These are phyloP conservation scores for Trissolcus basalis DNA, from an alignment of 1,140 invertebrate species.

Conservation along the genomic window DNA sequence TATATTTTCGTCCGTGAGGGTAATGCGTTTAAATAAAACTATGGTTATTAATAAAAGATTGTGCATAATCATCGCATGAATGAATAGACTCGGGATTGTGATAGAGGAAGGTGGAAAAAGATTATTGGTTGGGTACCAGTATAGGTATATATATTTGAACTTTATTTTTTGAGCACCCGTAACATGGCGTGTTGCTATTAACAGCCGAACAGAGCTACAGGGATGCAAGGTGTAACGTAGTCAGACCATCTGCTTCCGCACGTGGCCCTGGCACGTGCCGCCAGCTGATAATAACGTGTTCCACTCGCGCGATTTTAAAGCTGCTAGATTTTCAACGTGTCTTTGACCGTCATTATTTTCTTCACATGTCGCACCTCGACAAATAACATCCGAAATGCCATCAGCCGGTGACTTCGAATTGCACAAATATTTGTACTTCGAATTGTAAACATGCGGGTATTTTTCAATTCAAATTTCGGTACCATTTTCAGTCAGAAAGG, in stretches of 20 bases:
- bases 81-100: background rate
- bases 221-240: conserved; percentile 71
- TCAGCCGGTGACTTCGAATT: conserved; percentile 6
- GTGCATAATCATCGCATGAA: background rate
- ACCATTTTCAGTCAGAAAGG: too few relatives aligned
- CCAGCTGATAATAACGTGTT: conserved; percentile 72
- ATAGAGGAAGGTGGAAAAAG: conserved; percentile 14
- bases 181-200: conserved; percentile 64
- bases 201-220: conserved; percentile 62
- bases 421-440: conserved; percentile 13
- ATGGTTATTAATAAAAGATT: background rate
- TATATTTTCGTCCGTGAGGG: too few relatives aligned
- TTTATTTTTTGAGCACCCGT: conserved; percentile 62
- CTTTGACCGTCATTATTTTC: conserved; percentile 51
- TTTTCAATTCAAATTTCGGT: too few relatives aligned
- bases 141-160: too few relatives aligned
- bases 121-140: conserved; percentile 50
- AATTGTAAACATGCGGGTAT: conserved; percentile 17
- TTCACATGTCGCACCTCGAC: conserved; percentile 29
- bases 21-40: too few relatives aligned
- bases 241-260: conserved; percentile 71
- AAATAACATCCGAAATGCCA: conserved; percentile 16
- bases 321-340: conserved; percentile 61
- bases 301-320: conserved; percentile 61
- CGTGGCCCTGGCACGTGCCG: conserved; percentile 71